Evolutionary conservation across 2,888 invertebrate species (phyloP), one percentile per base, ranked within the genome.

Genomic region (Fissipunctia ypsillon): DNA sequence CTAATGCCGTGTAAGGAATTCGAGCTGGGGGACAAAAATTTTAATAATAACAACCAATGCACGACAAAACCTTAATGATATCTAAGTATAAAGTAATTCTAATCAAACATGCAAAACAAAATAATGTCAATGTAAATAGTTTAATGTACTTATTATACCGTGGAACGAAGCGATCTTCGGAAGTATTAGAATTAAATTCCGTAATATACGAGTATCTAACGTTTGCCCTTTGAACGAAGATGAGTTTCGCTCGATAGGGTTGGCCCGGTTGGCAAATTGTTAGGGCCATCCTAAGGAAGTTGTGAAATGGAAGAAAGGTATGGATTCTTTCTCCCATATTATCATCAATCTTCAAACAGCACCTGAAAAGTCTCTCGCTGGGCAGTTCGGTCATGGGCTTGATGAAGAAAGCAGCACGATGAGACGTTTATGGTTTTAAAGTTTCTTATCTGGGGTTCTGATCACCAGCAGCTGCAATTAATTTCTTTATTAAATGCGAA

Each of bases 171-270:
- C n/a, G 52, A 71, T 77, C 83, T 80, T 83, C 80, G 77, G 76
- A 78, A 76, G 76, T 79, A 71, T 25, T 63, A 45, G 68, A 81
- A 85, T 85, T 81, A 70, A 84, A 85, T 85, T 81, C 81, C 68
- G 38, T 76, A 83, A 70, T 77, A 57, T 52, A 35, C 35, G 0
- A 4, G 35, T 35, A 66, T 76, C 75, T 70, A 66, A 75, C 85
- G 73, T 78, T 81, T 84, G 82, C 88, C 84, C 86, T 87, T 86
- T 83, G 69, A 56, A 70, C 52, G 79, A 78, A 80, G 82, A 84
- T 83, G 80, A 81, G 78, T 70, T 52, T 10, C 50, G 63, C 35
- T 79, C 60, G 12, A 12, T 64, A 84, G 84, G 84, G 84, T n/a
- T 84, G 73, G 14, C 73, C 22, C n/a, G 3, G 9, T 19, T 19